Evolutionary conservation across 2,113 vertebrate species (phyloP), one percentile per base, ranked within the genome.

Genomic region (Leptodactylus fuscus): DNA sequence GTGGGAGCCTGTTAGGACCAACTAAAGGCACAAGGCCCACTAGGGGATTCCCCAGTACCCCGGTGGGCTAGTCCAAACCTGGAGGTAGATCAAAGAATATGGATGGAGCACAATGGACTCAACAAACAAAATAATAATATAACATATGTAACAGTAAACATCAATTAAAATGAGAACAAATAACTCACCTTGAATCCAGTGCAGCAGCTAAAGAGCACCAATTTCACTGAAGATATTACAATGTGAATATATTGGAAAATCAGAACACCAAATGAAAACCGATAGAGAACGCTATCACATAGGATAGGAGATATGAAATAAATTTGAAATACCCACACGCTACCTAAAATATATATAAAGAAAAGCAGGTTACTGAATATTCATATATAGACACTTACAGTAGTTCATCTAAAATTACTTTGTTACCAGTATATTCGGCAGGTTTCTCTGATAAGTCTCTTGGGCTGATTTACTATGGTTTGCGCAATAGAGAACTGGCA

Each of bases 201-300:
- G 41, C 46, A 65, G 34, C 55, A 84, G 36, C 49, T 36, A 20
- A 20, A 13, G 16, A 65, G 5, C 24, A 76, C 53, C 38, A 84
- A 41, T 58, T 20, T 36, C 1, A 84, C 41, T 46, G 55, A 84
- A 24, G 65, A 49, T n/a, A 67, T 16, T 32, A 13, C 18, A 36
- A 65, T 6, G 29, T 49, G 77, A 34, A 49, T 44, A 65, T 76
- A 84, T 1, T 84, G 82, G 9, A 84, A 84, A 29, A 84, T 12
- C 51, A 83, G 32, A 36, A 84, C 46, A 13, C 71, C 55, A 24
- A 84, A 65, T 5, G 82, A 62, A 41, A 84, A 84, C 32, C 29
- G 27, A 49, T 76, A 84, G 29, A 84, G 27, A 12, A 34, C 6
- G 53, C 38, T 29, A 58, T 51, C 27, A 32, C 82, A 84, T 60